Base-by-base conservation (phyloP, 1,140 invertebrate genomes). In the Microplitis demolitor region DNA sequence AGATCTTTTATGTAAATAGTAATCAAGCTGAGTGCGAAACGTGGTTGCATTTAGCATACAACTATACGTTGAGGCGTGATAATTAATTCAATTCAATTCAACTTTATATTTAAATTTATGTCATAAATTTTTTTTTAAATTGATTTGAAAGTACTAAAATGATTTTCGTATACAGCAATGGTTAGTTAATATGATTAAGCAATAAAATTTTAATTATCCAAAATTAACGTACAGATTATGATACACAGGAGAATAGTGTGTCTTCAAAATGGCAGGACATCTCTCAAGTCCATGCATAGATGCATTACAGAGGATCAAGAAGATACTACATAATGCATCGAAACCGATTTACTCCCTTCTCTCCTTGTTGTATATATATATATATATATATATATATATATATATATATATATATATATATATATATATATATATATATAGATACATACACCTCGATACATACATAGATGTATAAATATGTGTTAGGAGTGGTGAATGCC, bases 231-330 rank as follows among this genome's bases (percentile, higher is more conserved):
- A 54, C 16, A 54, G 53, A 14, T 14, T n/a, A 54, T 11, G 53
- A 5, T 54, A 16, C 51, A 33, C 33, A 13, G 45, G 16, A 24
- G 16, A 6, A 35, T 3, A 45, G n/a, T 61, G 8, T 34, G 24
- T 53, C 16, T 35, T 53, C 51, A 69, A 58, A 69, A 56, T 54
- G 37, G 37, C 24, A 16, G 4, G 24, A 39, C 61, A n/a, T 63
- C 11, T 35, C 31, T 63, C 45, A 56, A 75, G 34, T 64, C 76
- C 80, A 82, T 82, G 79, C 81, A 82, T 81, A 80, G 77, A 82
- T 82, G 82, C 82, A 83, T 82, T 75, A 80, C 77, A 77, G 39
- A 79, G 80, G 82, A 83, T 84, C 82, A 83, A 71, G 35, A 60
- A 33, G 74, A 72, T 79, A 71, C 75, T 82, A 78, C 81, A 82